Evolutionary conservation across 2,797 vertebrate genomes (phyloP), one percentile per base, ranked within the genome.

Genomic region (Poliocrania exsul): DNA sequence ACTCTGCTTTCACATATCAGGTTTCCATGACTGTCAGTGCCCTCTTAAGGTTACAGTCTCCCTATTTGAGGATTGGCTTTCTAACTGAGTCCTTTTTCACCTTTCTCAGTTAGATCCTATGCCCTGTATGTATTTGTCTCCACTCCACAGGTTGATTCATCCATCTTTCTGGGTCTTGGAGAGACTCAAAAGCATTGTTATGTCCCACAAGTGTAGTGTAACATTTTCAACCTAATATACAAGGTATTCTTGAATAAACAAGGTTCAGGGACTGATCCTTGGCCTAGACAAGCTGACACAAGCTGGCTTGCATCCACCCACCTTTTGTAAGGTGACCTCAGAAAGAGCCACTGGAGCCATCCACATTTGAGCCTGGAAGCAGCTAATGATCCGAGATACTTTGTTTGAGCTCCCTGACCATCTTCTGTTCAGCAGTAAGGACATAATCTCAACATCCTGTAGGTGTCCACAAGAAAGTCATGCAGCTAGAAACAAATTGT

Each of bases 301-400:
- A 26, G 5, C 23, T n/a, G 17, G 4, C 6, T 78, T 58, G 33
- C 13, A 21, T 49, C 47, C 25, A 51, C 33, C 15, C 20, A 37
- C 18, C 5, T 20, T 37, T 1, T 38, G 16, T 7, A 6, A 20
- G 6, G 9, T 81, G 60, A 58, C 31, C 54, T 61, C 4, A 5
- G 21, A 51, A 31, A 14, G 13, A 64, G 13, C 33, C 21, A 24
- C 29, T 64, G 40, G 33, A 16, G 42, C 35, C 29, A 67, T 24
- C 23, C 38, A 29, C 44, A 79, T 53, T 28, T 13, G 29, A 54
- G n/a, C 47, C 13, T 29, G 6, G 33, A 80, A 46, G 35, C 44
- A 70, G 4, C 10, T 71, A 46, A 42, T 0, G 0, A 8, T 54
- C 38, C 15, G 7, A 6, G 16, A 54, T 33, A 40, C 14, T 26